These are phyloP conservation scores for Mus spretus DNA, from an alignment of 2,797 vertebrate species.

Conservation along the genomic window DNA sequence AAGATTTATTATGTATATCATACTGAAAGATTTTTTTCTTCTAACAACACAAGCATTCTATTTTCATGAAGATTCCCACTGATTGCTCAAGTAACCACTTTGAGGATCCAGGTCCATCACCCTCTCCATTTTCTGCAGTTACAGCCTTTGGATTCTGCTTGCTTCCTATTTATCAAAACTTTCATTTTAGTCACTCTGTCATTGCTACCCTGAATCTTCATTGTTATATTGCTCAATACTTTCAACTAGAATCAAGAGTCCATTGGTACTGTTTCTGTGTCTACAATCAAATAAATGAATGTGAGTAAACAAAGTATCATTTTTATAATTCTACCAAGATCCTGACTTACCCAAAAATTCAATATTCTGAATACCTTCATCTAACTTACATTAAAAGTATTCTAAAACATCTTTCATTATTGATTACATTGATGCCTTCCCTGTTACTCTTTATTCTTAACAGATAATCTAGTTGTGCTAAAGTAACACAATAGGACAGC, in stretches of 20 bases:
- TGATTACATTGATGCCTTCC: not conserved
- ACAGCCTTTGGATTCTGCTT: not conserved
- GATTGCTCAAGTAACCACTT: not conserved
- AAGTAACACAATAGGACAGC: not conserved
- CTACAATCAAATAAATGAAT: not conserved
- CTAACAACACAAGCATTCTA: slow-evolving; percentile 12
- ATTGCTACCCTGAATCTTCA: not conserved
- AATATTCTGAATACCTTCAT: not conserved
- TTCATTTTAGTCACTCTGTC: not conserved
- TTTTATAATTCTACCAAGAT: not conserved
- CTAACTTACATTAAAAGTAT: slow-evolving; percentile 11
- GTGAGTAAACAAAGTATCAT: not conserved
- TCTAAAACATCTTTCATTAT: not conserved
- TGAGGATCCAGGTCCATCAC: not conserved
- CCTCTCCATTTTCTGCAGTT: not conserved
- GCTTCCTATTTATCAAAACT: not conserved
- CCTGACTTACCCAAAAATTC: not conserved
- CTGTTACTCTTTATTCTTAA: not conserved
- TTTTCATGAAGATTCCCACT: not conserved
- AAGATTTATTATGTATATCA: not conserved
- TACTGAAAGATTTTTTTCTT: not conserved
- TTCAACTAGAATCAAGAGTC: not conserved
- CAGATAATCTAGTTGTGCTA: not conserved
- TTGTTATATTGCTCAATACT: not conserved
- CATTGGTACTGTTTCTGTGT: not conserved